Evolutionary conservation across 1,140 invertebrate genomes (phyloP).

Genomic region (Drosophila sp.): DNA sequence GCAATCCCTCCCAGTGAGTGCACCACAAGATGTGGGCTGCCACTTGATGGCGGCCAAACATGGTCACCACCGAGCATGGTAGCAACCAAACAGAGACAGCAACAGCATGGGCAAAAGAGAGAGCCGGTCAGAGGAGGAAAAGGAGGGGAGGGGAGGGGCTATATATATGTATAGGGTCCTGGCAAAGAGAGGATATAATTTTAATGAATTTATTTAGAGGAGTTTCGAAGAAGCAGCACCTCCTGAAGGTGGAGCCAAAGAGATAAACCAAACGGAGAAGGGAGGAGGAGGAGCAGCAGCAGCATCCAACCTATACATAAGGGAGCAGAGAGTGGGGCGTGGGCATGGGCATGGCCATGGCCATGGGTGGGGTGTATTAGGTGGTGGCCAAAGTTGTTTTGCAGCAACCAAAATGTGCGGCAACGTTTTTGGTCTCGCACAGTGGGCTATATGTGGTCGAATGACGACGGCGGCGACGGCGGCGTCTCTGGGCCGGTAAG

Average conservation of each 20-base stretch:
- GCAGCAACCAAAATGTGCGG: slow-evolving; percentile 80
- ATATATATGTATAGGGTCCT: slow-evolving; percentile 17
- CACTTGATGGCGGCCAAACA: slow-evolving; percentile 74
- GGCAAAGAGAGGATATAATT: slow-evolving; percentile 53
- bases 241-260: slow-evolving; percentile 37
- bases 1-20: slow-evolving; percentile 12
- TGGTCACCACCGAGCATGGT: slow-evolving; percentile 27
- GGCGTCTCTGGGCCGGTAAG: background rate
- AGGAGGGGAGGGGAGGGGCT: background rate
- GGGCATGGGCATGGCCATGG: background rate
- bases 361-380: background rate
- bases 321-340: slow-evolving; percentile 8
- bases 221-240: slow-evolving; percentile 36
- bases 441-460: slow-evolving; percentile 79
- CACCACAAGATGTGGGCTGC: slow-evolving; percentile 74
- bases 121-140: background rate
- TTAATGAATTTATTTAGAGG: slow-evolving; percentile 80
- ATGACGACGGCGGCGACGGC: slow-evolving; percentile 1
- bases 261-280: slow-evolving; percentile 17
- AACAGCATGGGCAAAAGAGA: background rate
- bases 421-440: slow-evolving; percentile 80
- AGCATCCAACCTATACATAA: background rate
- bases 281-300: background rate
- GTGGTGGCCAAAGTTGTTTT: slow-evolving; percentile 65
- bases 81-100: background rate